phyloP scores from a whole-genome alignment of 2,113 vertebrate species.

The Murina feae region DNA sequence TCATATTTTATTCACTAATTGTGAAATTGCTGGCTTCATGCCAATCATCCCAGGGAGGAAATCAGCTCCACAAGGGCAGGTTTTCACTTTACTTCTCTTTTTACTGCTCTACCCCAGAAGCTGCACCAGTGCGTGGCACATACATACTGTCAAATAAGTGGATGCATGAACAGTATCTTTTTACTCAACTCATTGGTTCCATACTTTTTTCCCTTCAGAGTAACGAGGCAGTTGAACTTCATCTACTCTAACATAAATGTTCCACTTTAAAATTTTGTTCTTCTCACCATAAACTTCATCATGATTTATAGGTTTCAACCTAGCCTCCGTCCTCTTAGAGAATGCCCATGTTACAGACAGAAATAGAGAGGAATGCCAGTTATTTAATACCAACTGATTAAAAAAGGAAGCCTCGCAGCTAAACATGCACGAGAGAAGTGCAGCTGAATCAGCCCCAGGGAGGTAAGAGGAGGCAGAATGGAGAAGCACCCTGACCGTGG shows the following conservation, averaged over 20 bases:
- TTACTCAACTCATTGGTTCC: neutral
- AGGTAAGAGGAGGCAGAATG: neutral
- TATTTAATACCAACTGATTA: neutral
- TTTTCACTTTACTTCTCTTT: neutral
- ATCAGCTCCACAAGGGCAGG: neutral
- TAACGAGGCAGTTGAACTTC: neutral
- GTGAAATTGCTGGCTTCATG: neutral
- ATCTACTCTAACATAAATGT: neutral
- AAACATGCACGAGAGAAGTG: neutral
- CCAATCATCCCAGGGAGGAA: neutral
- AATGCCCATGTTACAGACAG: neutral
- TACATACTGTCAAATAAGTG: neutral
- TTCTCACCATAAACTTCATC: neutral
- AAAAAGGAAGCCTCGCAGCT: neutral
- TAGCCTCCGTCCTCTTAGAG: neutral
- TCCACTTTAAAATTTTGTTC: neutral
- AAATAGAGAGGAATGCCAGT: neutral
- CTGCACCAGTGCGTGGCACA: neutral
- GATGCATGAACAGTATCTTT: neutral
- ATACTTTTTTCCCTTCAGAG: neutral
- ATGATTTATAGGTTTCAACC: neutral
- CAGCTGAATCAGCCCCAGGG: neutral
- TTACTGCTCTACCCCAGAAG: neutral
- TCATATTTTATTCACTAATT: neutral
- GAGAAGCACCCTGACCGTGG: too few species aligned